Base-by-base conservation (phyloP, 2,888 invertebrate genomes). In the Peribatodes rhomboidaria region DNA sequence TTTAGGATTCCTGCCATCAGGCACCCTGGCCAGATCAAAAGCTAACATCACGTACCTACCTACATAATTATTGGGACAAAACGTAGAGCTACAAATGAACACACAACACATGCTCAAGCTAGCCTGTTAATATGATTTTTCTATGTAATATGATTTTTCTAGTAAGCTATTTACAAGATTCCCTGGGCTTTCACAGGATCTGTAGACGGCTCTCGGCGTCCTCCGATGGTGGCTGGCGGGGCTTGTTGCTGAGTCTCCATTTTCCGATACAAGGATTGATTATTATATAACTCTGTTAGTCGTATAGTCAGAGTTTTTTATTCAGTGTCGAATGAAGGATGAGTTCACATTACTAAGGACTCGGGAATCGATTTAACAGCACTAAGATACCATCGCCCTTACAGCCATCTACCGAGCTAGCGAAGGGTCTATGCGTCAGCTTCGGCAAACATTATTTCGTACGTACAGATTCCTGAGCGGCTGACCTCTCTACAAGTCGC, bases 161-260 rank as follows among this genome's bases (percentile, higher is more conserved):
- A 27, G 27, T 27, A 41, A 16, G n/a, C n/a, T 20, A 78, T 80
- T 78, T 84, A 93, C 93, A 92, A 75, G 72, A 93, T 87, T 69
- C 92, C 92, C 80, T 93, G 90, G 56, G 90, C 90, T 69, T 91
- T 92, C 9, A 92, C 92, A 10, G 92, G 90, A 70, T 92, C 92
- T 4, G 76, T 85, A 9, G 88, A 87, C 10, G 86, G 84, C 52
- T 92, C 91, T 8, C 86, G 83, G 1, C 87, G 85, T 10, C 81
- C 80, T 13, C 83, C 87, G n/a, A 80, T 75, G 20, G 71, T 70
- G n/a, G 71, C 71, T 2, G 84, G 78, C 9, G 83, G 80, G 47
- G 85, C 65, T 61, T 62, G 83, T 61, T 83, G 84, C 31, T 82
- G 53, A 27, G 80, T 83, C 71, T 91, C 91, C 91, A 92, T 91